phyloP scores from a whole-genome alignment of 2,888 invertebrate genomes.

The Drosophila tripunctata region DNA sequence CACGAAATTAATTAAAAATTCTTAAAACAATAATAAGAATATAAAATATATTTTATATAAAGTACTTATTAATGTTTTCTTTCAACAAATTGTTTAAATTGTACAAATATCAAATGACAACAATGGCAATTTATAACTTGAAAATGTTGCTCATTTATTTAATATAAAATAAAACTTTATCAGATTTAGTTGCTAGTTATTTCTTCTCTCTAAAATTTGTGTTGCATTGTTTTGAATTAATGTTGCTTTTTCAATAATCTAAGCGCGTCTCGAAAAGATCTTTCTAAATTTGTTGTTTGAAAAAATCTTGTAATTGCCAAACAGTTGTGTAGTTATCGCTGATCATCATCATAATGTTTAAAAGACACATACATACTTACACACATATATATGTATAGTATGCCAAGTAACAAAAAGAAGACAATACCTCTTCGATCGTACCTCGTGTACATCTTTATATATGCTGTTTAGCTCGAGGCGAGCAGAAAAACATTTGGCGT shows the following conservation, averaged over 20 bases:
- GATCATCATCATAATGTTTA: conserved; percentile 46
- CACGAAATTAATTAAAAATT: no score
- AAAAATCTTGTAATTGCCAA: conserved; percentile 44
- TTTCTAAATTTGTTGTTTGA: not conserved
- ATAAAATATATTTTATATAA: no score
- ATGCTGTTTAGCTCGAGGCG: conserved; percentile 54
- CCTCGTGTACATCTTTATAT: conserved; percentile 65
- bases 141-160: no score
- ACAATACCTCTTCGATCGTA: conserved; percentile 50
- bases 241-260: conserved; percentile 4
- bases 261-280: not conserved
- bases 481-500: conserved; percentile 69
- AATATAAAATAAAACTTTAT: not conserved
- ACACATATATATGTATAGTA: not conserved
- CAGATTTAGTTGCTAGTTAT: conserved; percentile 1
- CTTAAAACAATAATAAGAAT: no score
- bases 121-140: no score
- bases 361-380: conserved; percentile 25
- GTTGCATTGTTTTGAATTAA: not conserved
- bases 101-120: no score
- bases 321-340: conserved; percentile 43
- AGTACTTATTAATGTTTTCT: no score
- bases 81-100: no score
- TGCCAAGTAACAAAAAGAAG: conserved; percentile 6
- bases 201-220: not conserved